phyloP scores from a whole-genome alignment of 2,888 invertebrate species.

The Lasioglossum pauxillum region DNA sequence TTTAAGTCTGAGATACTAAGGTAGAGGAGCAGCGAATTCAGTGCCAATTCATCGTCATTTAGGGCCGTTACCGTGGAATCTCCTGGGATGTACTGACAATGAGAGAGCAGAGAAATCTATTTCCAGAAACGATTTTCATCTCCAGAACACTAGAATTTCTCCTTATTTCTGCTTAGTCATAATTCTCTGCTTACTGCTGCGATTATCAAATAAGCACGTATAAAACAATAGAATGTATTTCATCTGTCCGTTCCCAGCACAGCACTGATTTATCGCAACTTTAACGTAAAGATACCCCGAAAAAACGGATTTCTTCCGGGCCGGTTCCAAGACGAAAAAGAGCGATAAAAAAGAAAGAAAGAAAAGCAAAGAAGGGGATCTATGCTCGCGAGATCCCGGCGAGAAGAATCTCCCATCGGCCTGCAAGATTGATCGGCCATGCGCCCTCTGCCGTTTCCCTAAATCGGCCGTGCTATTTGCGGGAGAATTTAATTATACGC shows the following conservation, averaged over 20 bases:
- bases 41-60: neutral
- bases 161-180: neutral
- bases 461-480: slow-evolving; percentile 62
- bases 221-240: neutral
- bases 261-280: neutral
- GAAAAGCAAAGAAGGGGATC: slow-evolving; percentile 18
- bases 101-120: neutral
- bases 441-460: slow-evolving; percentile 42
- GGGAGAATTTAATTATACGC: slow-evolving; percentile 68
- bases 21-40: neutral
- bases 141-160: neutral
- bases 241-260: neutral
- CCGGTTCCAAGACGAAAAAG: neutral
- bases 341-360: slow-evolving; percentile 18
- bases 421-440: slow-evolving; percentile 58
- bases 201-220: neutral
- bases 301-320: neutral
- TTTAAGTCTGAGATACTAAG: neutral
- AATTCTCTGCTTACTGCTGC: neutral
- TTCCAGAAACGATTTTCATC: neutral
- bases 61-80: neutral
- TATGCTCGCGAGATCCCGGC: neutral
- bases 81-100: neutral
- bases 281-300: neutral
- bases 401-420: slow-evolving; percentile 32